Evolutionary conservation across 2,888 invertebrate species (phyloP), one percentile per base, ranked within the genome.

Genomic region (Actias luna): DNA sequence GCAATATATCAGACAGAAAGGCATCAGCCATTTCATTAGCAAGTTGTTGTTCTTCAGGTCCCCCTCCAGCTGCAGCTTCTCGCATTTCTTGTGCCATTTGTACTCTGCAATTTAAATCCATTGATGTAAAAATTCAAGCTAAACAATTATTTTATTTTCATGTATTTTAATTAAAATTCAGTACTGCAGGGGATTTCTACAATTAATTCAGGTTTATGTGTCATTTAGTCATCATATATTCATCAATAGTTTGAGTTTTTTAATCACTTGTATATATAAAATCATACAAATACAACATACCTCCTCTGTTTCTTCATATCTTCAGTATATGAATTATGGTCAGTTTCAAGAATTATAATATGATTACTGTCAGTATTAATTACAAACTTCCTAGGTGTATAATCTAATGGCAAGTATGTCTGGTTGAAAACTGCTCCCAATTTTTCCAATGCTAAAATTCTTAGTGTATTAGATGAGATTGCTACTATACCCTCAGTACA

Each of bases 401-500:
- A 99, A 72, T 99, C 98, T 61, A 99, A 92, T 0, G 98, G 97
- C 77, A 98, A 96, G 5, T 97, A 96, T 31, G 98, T 96, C 86
- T 99, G 99, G 90, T 99, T 99, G 85, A 99, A 99, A 2, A 99
- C 98, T 0, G 99, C 99, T 0, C 99, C 99, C 1, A 99, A 92
- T 85, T 99, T 99, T 85, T 99, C 99, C 62, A 99, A 92, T 0
- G 99, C 99, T 85, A 99, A 94, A 94, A 99, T 99, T 79, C 99
- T 94, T 61, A 99, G 92, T 0, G 99, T 99, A 81, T 99, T 99
- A 1, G 98, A 98, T 0, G 99, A 98, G 83, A 99, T 99, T 0
- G 99, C 99, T 0, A 99, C 99, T 73, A 99, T 98, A 71, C 99
- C 99, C 88, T 99, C 99, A 0, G 99, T 98, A 93, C 99, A 99